phyloP scores from a whole-genome alignment of 1,140 invertebrate genomes.

The Lethrus apterus region DNA sequence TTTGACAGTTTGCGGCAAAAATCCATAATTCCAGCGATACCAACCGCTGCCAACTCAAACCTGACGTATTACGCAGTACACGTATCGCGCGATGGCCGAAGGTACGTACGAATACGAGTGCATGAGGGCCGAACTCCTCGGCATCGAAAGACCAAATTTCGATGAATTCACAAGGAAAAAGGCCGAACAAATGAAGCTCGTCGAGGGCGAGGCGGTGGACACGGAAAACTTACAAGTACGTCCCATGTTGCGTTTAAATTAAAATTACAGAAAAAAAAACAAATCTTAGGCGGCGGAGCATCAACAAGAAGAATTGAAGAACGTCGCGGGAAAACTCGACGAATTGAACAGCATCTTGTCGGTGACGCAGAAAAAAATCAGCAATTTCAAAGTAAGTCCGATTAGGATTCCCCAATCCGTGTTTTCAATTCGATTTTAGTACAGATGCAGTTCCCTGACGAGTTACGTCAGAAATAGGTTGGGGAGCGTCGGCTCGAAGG shows the following conservation, averaged over 20 bases:
- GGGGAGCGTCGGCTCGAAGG: slow-evolving; percentile 20
- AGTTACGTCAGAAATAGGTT: slow-evolving; percentile 53
- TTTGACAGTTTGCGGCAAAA: too few relatives aligned
- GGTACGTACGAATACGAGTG: slow-evolving; percentile 63
- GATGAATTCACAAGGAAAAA: slow-evolving; percentile 54
- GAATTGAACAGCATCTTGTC: slow-evolving; percentile 73
- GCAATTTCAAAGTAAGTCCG: slow-evolving; percentile 68
- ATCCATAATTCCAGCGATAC: too few relatives aligned
- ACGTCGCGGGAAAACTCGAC: slow-evolving; percentile 67
- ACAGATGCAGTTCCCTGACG: slow-evolving; percentile 50
- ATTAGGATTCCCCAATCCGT: background rate
- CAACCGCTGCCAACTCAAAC: too few relatives aligned
- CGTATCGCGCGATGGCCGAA: too few relatives aligned
- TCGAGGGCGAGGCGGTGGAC: slow-evolving; percentile 43
- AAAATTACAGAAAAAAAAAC: background rate
- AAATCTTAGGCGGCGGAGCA: slow-evolving; percentile 54
- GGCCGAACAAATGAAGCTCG: slow-evolving; percentile 30
- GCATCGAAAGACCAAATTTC: slow-evolving; percentile 54
- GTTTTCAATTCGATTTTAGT: slow-evolving; percentile 2
- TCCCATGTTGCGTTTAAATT: background rate
- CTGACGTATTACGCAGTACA: too few relatives aligned
- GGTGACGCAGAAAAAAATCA: slow-evolving; percentile 79
- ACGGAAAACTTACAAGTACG: slow-evolving; percentile 29
- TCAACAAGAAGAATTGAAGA: slow-evolving; percentile 63
- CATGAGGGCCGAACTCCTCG: slow-evolving; percentile 64